A percentile compares a stretch with the other conserved stretches of the same genome.
Evolutionary conservation across 2,888 invertebrate species (phyloP).

Genomic region (Osmoderma eremita): DNA sequence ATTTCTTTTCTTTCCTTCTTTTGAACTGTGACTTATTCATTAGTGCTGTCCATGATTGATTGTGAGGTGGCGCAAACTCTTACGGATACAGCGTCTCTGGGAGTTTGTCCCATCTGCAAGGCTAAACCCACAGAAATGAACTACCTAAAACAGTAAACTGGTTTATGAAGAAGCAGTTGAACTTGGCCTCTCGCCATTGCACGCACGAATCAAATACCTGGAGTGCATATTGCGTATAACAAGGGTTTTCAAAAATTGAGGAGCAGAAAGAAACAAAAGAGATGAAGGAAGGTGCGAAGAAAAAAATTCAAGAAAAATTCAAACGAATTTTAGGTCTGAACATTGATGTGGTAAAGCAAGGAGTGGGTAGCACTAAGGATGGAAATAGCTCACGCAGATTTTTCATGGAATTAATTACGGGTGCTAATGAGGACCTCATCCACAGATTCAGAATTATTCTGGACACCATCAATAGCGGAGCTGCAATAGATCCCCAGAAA

Average conservation of each 20-base stretch:
- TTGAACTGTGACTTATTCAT: background rate
- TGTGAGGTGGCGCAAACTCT: too few species aligned
- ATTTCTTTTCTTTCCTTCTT: too few species aligned
- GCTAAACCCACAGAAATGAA: too few species aligned
- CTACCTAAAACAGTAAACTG: too few species aligned
- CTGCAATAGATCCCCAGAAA: too few species aligned
- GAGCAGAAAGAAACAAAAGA: background rate
- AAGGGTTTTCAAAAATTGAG: background rate
- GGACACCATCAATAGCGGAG: too few species aligned
- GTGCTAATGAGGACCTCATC: background rate
- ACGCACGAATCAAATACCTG: background rate
- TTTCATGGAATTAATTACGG: background rate
- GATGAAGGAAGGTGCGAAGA: too few species aligned
- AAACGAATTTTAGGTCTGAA: background rate
- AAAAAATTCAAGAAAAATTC: background rate
- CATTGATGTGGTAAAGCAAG: background rate
- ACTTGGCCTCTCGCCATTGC: background rate
- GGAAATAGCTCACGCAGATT: background rate
- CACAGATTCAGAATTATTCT: too few species aligned
- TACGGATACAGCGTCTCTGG: too few species aligned
- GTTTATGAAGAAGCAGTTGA: too few species aligned
- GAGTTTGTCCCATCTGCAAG: too few species aligned
- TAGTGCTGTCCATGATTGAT: too few species aligned
- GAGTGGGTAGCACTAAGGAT: background rate
- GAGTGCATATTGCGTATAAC: slow-evolving; percentile 1